Evolutionary conservation across 92 coral and sea anemone genomes (phyloP).

Genomic region (Epizoanthus ramosus): DNA sequence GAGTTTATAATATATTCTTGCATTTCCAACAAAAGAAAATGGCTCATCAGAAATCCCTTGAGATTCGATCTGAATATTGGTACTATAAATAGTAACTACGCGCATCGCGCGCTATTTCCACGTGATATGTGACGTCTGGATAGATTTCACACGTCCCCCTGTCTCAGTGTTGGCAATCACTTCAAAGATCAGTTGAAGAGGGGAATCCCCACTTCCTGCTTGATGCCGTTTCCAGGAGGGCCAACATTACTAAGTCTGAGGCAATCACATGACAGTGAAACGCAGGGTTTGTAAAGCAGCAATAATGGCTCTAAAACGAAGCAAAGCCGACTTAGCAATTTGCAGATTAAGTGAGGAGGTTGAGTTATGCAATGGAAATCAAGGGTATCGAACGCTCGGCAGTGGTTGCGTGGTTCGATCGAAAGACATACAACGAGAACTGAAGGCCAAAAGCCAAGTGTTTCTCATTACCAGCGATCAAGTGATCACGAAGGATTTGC

Average conservation of each 20-base stretch:
- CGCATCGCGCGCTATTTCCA: too few species aligned
- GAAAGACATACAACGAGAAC: slow-evolving; percentile 1
- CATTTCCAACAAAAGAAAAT: too few species aligned
- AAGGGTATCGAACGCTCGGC: background rate
- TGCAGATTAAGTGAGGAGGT: slow-evolving; percentile 33
- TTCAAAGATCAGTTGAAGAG: background rate
- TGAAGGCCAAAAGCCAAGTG: slow-evolving; percentile 21
- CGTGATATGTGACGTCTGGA: too few species aligned
- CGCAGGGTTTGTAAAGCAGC: too few species aligned
- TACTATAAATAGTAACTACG: too few species aligned
- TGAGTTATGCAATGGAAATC: slow-evolving; percentile 2
- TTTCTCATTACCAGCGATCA: slow-evolving; percentile 26
- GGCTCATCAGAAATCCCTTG: too few species aligned
- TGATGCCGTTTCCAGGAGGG: background rate
- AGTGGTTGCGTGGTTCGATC: slow-evolving; percentile 31
- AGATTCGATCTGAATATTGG: too few species aligned
- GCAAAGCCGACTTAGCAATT: background rate
- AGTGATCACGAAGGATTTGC: slow-evolving; percentile 8
- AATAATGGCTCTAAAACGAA: background rate
- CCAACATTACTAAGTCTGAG: background rate
- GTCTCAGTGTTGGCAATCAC: background rate
- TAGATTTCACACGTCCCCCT: background rate
- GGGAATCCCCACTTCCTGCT: slow-evolving; percentile 14
- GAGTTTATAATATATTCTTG: too few species aligned
- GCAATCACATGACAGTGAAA: too few species aligned